Base-by-base conservation (phyloP, 2,113 vertebrate genomes). In the Tachysurus vachellii region DNA sequence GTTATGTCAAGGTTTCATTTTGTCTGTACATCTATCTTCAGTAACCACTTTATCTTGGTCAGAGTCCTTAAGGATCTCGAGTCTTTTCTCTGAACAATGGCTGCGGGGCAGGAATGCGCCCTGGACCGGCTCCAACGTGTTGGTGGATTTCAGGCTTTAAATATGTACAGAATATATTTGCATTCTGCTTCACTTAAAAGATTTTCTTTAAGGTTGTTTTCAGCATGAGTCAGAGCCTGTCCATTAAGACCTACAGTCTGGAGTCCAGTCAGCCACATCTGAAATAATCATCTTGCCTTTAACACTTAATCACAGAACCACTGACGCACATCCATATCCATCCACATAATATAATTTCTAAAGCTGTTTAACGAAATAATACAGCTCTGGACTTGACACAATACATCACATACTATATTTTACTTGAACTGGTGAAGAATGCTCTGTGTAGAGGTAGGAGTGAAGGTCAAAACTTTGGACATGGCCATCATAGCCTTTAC, bases 131-230 rank as follows among this genome's bases (percentile, higher is more conserved):
- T 70, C 56, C 21, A 44, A 19, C 23, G 44, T 50, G 23, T 26
- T 44, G 16, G 19, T 44, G 36, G 70, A 73, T 73, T 73, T 77
- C 44, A 80, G 54, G 54, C n/a, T 70, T 83, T 83, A 31, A 44
- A 68, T 83, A 54, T 83, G 28, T 53, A 70, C 31, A 53, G 47
- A 54, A 83, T 83, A 31, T 54, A 36, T 83, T n/a, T 82, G 47
- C 47, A 53, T 71, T 84, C 16, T 56, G 44, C 53, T 68, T 83
- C 19, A 17, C 13, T 57, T 57, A 21, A 21, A 4, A 21, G 57
- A 16, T 21, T 59, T 59, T 59, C 57, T 59, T 59, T 59, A 19
- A 59, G 57, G 17, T 9, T 50, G 8, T 59, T 19, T 57, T 42
- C 31, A 57, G 28, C 57, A 62, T 62, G 56, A 42, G 50, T 76